phyloP scores from a whole-genome alignment of 2,113 vertebrate species.

The Myrmophylax atrothorax region DNA sequence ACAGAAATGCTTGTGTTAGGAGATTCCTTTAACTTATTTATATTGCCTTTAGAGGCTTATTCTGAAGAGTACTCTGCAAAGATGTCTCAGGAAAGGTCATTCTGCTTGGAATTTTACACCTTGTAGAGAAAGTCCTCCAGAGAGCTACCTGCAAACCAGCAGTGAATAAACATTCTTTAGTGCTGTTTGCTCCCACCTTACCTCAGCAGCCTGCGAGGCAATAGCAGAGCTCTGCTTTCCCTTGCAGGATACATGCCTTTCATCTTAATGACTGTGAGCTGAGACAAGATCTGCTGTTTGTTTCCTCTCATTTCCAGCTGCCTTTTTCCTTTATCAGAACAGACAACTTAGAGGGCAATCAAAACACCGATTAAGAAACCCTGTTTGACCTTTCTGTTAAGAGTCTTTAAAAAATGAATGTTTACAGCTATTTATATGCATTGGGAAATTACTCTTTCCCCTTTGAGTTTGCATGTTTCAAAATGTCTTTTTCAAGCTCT shows the following conservation, averaged over 20 bases:
- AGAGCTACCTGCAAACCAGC: neutral
- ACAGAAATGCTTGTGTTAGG: neutral
- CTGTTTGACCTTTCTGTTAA: neutral
- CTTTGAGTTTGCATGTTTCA: neutral
- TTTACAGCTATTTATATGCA: neutral
- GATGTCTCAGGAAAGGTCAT: conserved; percentile 19
- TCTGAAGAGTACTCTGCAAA: neutral
- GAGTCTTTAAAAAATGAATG: conserved; percentile 3
- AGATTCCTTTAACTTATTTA: conserved; percentile 28
- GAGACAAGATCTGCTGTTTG: neutral
- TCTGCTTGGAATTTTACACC: conserved; percentile 13
- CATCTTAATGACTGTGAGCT: conserved; percentile 3
- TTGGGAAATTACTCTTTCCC: neutral
- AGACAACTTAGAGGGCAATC: neutral
- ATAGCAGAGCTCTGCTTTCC: neutral
- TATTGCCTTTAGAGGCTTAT: conserved; percentile 16
- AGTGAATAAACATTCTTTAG: conserved; percentile 39
- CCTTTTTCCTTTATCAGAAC: neutral
- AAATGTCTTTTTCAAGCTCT: neutral
- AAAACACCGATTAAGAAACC: neutral
- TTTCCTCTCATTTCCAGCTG: neutral
- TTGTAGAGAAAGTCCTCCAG: neutral
- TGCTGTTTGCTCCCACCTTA: conserved; percentile 16
- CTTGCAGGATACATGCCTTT: neutral
- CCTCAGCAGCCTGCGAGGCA: neutral